A percentile compares a stretch with the other conserved stretches of the same genome.
These are phyloP conservation scores for Triplophysa rosa DNA, from an alignment of 2,113 vertebrate genomes.

Conservation along the genomic window DNA sequence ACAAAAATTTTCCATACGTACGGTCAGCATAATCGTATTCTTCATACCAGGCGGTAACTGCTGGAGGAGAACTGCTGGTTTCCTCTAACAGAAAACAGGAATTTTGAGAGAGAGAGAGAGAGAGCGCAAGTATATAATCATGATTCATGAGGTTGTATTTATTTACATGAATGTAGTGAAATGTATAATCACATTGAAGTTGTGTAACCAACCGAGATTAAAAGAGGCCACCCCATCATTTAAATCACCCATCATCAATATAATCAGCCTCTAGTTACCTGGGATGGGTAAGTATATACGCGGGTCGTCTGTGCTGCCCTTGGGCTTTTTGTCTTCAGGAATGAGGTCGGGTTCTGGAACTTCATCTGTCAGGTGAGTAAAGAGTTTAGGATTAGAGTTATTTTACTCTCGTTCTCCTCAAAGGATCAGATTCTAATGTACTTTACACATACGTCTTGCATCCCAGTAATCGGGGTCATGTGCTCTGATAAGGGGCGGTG, in stretches of 20 bases:
- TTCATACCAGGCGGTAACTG: slow-evolving; percentile 69
- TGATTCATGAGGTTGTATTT: neutral
- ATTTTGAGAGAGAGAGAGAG: neutral
- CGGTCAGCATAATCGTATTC: slow-evolving; percentile 75
- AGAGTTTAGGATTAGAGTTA: neutral
- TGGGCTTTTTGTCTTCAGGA: neutral
- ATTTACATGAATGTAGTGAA: neutral
- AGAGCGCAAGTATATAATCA: neutral
- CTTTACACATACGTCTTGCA: slow-evolving; percentile 47
- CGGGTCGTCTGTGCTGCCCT: neutral
- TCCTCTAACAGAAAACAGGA: slow-evolving; percentile 63
- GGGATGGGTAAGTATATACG: slow-evolving; percentile 62
- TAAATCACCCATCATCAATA: neutral
- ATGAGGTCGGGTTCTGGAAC: slow-evolving; percentile 30
- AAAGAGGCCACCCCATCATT: too few relatives aligned
- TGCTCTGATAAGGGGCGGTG: slow-evolving; percentile 27
- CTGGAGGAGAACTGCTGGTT: slow-evolving; percentile 48
- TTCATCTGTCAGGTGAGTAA: slow-evolving; percentile 48
- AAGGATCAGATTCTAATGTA: neutral
- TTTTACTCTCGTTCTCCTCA: neutral
- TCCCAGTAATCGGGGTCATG: slow-evolving; percentile 56
- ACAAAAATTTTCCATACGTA: slow-evolving; percentile 58
- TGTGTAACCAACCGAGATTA: too few relatives aligned
- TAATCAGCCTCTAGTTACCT: slow-evolving; percentile 60
- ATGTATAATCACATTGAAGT: too few relatives aligned